Base-by-base conservation (phyloP, 2,797 vertebrate species). In the Galago senegalensis region DNA sequence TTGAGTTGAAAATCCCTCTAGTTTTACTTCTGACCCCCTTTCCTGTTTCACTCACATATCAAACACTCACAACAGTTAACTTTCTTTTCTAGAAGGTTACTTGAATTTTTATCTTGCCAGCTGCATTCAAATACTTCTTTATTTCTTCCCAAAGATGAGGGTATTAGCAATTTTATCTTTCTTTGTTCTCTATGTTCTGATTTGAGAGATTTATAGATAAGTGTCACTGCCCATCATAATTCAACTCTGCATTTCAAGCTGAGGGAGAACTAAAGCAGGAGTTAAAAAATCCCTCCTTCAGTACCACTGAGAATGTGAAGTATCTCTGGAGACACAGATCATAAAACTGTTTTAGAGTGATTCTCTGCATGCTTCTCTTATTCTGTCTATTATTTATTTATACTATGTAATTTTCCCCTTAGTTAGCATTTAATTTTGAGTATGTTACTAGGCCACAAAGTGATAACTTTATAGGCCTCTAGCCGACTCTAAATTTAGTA, bases 331-430 rank as follows among this genome's bases (percentile, higher is more conserved):
- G 93, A 76, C 31, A 70, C n/a, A 58, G 5, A 46, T 94, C 23
- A 58, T 18, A 85, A 85, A 93, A 86, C 27, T 53, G 80, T 3
- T 69, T 79, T 97, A 95, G 0, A 0, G 73, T 13, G 34, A 96
- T 27, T 95, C 7, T 92, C 16, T 13, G 5, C 90, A 2, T 93
- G 21, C 80, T 95, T 95, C 40, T 96, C 0, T 96, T 97, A 87
- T 85, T 95, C 13, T 72, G 2, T 6, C 61, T 84, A 85, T 58
- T 53, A 93, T 94, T 73, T 97, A 79, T 97, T 98, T 95, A 90
- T 13, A 63, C 95, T 18, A 0, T 34, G 46, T 73, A 94, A 90
- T 94, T 94, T 93, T 49, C 82, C 70, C 61, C 25, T 60, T 53
- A 72, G 13, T 94, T 93, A 94, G 12, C 7, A 73, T 92, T 97